A percentile compares a stretch with the other conserved stretches of the same genome.
Evolutionary conservation across 2,113 vertebrate genomes (phyloP).

Genomic region (rabbit (Oryctolagus cuniculus)): DNA sequence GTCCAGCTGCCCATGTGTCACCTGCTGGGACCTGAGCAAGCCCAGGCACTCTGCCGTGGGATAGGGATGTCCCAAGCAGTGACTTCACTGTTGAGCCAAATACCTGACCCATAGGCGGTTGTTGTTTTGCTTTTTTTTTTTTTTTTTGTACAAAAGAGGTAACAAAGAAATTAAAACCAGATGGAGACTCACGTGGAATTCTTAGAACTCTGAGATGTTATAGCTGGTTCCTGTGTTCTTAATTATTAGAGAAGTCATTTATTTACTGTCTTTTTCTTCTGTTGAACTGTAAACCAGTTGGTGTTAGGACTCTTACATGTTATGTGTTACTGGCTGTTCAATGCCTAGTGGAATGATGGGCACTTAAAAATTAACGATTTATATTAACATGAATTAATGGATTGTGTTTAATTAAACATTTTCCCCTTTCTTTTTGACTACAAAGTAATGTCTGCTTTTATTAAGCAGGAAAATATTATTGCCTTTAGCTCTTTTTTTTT

Average conservation of each 20-base stretch:
- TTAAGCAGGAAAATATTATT: not conserved
- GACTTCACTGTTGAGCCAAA: too few species aligned
- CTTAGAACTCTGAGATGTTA: not conserved
- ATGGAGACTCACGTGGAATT: not conserved
- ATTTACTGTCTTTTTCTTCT: not conserved
- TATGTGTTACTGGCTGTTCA: not conserved
- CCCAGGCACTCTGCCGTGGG: too few species aligned
- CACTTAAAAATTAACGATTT: not conserved
- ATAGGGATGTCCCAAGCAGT: too few species aligned
- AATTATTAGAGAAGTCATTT: conserved; percentile 21
- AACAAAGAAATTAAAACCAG: conserved; percentile 6
- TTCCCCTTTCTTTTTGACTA: conserved; percentile 13
- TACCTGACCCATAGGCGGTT: too few species aligned
- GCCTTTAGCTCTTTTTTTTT: not conserved
- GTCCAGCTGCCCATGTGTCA: too few species aligned
- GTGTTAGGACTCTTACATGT: not conserved
- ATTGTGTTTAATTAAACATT: not conserved
- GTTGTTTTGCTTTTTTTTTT: too few species aligned
- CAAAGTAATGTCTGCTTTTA: not conserved
- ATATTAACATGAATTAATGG: not conserved
- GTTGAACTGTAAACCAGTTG: not conserved
- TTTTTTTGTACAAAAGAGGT: not conserved
- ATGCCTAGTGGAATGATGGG: not conserved
- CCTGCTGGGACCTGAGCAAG: too few species aligned
- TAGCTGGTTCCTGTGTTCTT: not conserved